phyloP scores from a whole-genome alignment of 2,797 vertebrate genomes.

The Pipistrellus pygmaeus region DNA sequence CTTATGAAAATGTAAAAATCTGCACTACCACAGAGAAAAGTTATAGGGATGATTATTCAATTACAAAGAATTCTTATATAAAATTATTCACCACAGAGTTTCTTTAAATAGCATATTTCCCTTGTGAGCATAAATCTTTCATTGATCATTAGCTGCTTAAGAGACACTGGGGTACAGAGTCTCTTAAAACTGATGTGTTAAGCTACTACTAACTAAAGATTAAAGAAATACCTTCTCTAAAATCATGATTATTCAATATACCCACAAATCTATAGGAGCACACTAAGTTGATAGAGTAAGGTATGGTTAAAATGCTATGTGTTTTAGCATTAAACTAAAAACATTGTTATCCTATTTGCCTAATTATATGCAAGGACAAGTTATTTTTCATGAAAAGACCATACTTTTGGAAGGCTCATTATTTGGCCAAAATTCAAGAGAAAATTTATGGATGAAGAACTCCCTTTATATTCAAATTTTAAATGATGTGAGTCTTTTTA shows the following conservation, averaged over 20 bases:
- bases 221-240: conserved; percentile 62
- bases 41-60: conserved; percentile 48
- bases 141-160: conserved; percentile 70
- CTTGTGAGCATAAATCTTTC: conserved; percentile 65
- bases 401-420: conserved; percentile 63
- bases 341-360: conserved; percentile 40
- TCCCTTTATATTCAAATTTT: conserved; percentile 67
- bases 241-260: conserved; percentile 73
- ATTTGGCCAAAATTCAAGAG: conserved; percentile 69
- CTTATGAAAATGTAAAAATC: conserved; percentile 70
- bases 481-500: conserved; percentile 63
- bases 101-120: conserved; percentile 68
- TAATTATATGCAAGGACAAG: conserved; percentile 56
- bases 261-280: conserved; percentile 44
- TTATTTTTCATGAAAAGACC: conserved; percentile 43
- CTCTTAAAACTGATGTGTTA: conserved; percentile 68
- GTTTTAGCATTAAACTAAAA: conserved; percentile 63
- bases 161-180: conserved; percentile 43
- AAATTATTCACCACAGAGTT: conserved; percentile 69
- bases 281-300: conserved; percentile 37
- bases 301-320: conserved; percentile 39
- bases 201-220: conserved; percentile 73
- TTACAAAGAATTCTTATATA: conserved; percentile 58
- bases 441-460: conserved; percentile 60
- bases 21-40: conserved; percentile 24